A percentile compares a stretch with the other conserved stretches of the same genome.
Evolutionary conservation across 2,888 invertebrate genomes (phyloP).

Genomic region (Drosophila setosimentum): DNA sequence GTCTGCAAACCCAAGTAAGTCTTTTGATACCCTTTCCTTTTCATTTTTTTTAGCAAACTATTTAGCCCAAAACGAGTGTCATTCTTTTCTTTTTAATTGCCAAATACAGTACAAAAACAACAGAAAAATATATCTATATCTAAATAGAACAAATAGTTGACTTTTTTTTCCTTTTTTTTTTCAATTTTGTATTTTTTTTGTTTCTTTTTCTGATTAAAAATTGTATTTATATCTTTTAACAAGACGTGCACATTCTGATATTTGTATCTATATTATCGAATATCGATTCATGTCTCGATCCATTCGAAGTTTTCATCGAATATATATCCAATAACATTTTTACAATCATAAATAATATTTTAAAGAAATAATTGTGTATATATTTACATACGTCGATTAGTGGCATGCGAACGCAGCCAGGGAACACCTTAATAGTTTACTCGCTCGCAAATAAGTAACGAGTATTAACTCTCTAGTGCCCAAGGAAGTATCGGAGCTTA

Average conservation of each 20-base stretch:
- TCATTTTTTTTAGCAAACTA: neutral
- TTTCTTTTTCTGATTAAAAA: neutral
- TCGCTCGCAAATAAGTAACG: neutral
- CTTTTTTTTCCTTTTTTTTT: constrained; percentile 1
- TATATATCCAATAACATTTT: neutral
- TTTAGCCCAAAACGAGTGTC: constrained; percentile 10
- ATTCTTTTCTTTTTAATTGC: constrained; percentile 17
- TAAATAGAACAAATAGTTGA: constrained; percentile 13
- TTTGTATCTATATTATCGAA: neutral
- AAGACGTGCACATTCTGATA: neutral
- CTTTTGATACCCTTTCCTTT: constrained; percentile 1
- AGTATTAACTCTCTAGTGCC: neutral
- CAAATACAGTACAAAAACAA: constrained; percentile 24
- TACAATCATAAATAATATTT: neutral
- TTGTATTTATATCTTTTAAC: neutral
- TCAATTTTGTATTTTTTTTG: neutral
- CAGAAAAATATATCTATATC: constrained; percentile 5
- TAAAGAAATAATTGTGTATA: neutral
- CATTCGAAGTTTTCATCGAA: neutral
- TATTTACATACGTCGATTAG: neutral
- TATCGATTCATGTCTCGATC: neutral
- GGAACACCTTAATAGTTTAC: neutral
- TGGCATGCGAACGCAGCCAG: neutral
- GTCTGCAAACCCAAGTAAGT: constrained; percentile 97
- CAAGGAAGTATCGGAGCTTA: too few species aligned